Evolutionary conservation across 2,888 invertebrate species (phyloP).

Genomic region (Ormyrus labotus): DNA sequence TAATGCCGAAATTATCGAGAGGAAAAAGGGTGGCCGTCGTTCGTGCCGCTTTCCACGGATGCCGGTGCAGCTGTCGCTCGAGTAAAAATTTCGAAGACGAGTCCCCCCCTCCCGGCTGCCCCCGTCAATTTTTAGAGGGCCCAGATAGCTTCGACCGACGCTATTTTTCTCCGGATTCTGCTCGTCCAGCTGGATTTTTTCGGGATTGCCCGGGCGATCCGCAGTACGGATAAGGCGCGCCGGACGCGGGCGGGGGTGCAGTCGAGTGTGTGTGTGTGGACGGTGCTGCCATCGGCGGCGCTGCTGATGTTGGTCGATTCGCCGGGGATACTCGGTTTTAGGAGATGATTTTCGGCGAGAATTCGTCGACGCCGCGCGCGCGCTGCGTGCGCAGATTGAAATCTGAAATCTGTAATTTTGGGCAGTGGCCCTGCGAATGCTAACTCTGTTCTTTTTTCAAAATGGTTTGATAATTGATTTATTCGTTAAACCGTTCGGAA

Average conservation of each 20-base stretch:
- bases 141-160: not conserved
- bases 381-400: no score
- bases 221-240: constrained; percentile 26
- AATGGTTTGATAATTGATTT: no score
- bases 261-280: not conserved
- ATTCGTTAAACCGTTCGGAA: no score
- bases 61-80: constrained; percentile 59
- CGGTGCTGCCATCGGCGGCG: no score
- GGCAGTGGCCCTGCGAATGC: no score
- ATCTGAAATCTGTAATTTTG: no score
- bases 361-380: no score
- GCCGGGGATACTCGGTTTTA: no score
- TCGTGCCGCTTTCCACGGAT: constrained; percentile 59
- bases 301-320: no score
- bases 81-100: constrained; percentile 54
- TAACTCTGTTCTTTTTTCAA: no score
- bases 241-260: not conserved
- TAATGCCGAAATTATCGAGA: constrained; percentile 42
- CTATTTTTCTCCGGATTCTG: not conserved
- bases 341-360: no score
- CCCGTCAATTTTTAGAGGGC: constrained; percentile 18
- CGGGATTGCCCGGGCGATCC: not conserved
- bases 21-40: constrained; percentile 45
- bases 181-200: not conserved
- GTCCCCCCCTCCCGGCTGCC: not conserved